phyloP scores from a whole-genome alignment of 1,140 invertebrate species.

The Oncopodura yosiiana region DNA sequence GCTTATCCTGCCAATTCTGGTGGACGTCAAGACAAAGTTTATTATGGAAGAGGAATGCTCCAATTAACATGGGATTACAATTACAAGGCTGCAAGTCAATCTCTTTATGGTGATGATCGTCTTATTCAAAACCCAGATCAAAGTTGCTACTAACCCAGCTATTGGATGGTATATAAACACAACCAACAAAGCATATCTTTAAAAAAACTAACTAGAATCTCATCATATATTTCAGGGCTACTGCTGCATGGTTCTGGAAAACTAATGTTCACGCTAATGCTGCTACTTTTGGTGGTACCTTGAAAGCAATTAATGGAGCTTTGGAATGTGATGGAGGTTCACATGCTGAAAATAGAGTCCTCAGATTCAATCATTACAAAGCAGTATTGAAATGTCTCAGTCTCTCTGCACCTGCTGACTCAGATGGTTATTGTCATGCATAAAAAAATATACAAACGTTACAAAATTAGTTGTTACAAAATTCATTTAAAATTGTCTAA shows the following conservation, averaged over 20 bases:
- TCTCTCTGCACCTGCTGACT: not conserved
- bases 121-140: conserved; percentile 18
- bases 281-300: conserved; percentile 9
- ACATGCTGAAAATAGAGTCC: conserved; percentile 1
- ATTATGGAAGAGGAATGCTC: conserved; percentile 27
- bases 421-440: conserved; percentile 10
- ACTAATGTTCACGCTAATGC: conserved; percentile 16
- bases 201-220: too few relatives aligned
- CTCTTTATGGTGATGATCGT: conserved; percentile 9
- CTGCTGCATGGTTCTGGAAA: conserved; percentile 22
- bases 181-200: too few relatives aligned
- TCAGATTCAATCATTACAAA: conserved; percentile 14
- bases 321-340: conserved; percentile 22
- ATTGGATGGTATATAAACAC: too few relatives aligned
- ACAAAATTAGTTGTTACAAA: too few relatives aligned
- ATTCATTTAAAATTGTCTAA: too few relatives aligned
- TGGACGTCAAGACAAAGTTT: conserved; percentile 2
- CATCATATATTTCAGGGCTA: too few relatives aligned
- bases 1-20: conserved; percentile 6
- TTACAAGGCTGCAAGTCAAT: conserved; percentile 14
- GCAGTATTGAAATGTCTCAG: not conserved
- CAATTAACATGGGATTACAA: conserved; percentile 23
- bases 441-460: too few relatives aligned
- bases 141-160: conserved; percentile 7
- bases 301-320: conserved; percentile 18